Evolutionary conservation across 2,113 vertebrate genomes (phyloP).

Genomic region (Pungitius pungitius): DNA sequence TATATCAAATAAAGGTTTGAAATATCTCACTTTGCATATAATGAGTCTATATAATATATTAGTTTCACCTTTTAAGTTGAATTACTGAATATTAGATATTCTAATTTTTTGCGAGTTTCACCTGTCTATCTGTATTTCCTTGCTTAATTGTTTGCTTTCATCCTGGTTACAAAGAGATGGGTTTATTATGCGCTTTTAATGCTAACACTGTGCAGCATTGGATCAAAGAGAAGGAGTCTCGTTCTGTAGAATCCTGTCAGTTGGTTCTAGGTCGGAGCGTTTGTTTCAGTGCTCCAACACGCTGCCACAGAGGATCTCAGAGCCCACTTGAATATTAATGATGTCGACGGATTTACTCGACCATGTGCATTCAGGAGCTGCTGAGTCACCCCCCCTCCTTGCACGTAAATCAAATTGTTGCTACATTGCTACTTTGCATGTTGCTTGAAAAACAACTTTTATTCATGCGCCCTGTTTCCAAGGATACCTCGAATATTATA

Average conservation of each 20-base stretch:
- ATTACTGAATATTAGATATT: too few species aligned
- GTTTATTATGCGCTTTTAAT: background rate
- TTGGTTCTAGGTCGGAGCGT: too few species aligned
- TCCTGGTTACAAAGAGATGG: background rate
- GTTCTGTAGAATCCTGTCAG: too few species aligned
- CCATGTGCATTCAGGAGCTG: background rate
- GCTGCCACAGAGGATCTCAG: background rate
- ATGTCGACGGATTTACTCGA: background rate
- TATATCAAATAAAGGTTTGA: too few species aligned
- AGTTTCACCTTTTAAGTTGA: too few species aligned
- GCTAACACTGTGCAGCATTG: background rate
- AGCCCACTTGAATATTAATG: background rate
- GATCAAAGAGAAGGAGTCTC: too few species aligned
- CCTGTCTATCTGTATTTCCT: background rate
- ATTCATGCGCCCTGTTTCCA: constrained; percentile 12
- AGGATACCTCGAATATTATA: constrained; percentile 20
- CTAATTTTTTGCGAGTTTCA: too few species aligned
- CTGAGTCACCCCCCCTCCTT: constrained; percentile 4
- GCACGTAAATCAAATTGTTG: background rate
- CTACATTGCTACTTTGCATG: background rate
- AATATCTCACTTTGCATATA: too few species aligned
- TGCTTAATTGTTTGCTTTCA: background rate
- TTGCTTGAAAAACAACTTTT: constrained; percentile 1
- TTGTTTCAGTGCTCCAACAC: background rate
- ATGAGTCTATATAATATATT: too few species aligned